Conservation (phyloP, 2,797 vertebrate species). For the Gallinago nigripennis region DNA sequence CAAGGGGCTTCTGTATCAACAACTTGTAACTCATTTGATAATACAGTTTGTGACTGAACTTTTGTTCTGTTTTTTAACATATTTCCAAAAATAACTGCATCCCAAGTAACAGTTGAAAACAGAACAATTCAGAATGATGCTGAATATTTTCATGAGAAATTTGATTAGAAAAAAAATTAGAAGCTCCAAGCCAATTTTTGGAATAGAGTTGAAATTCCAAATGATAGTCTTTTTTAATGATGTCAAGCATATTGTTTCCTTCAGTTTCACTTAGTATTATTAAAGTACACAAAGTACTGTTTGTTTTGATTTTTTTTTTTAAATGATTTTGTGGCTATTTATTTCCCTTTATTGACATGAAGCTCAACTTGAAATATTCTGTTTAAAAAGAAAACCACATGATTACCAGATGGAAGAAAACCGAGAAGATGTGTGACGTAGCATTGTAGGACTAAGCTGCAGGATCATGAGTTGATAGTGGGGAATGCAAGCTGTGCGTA, state of each 20-base stretch:
- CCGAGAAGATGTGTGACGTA: not conserved
- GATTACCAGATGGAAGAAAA: not conserved
- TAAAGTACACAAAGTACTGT: not conserved
- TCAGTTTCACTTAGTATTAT: not conserved
- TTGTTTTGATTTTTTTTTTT: rapidly evolving
- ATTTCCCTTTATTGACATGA: not conserved
- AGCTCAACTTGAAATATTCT: not conserved
- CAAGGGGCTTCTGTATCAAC: not conserved
- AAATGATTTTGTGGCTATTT: not conserved
- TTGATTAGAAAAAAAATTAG: not conserved
- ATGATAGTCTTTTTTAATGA: not conserved
- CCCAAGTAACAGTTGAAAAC: not conserved
- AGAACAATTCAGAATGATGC: not conserved
- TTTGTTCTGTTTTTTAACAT: rapidly evolving
- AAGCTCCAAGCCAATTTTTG: not conserved
- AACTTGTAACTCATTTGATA: not conserved
- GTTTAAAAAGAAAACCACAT: not conserved
- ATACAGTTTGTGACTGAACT: not conserved
- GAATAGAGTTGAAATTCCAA: not conserved
- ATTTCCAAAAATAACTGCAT: not conserved
- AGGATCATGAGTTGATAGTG: not conserved
- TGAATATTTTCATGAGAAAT: not conserved
- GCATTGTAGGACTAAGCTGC: not conserved
- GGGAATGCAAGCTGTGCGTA: not conserved
- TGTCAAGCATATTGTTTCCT: not conserved